Conservation (phyloP, 2,113 vertebrate species). For the Eurystomus gularis region DNA sequence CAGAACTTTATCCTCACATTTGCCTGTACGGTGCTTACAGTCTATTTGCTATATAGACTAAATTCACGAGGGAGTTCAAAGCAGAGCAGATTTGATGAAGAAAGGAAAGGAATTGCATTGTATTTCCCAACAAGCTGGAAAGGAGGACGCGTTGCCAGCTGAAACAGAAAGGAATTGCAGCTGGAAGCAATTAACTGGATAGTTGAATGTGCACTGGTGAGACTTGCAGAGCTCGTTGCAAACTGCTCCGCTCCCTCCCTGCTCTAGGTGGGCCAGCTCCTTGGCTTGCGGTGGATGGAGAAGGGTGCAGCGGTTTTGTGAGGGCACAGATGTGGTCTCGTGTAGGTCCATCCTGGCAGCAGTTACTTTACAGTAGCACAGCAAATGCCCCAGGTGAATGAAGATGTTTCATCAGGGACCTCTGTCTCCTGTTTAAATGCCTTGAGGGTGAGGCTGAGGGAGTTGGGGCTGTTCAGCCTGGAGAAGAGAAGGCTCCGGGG, state of each 20-base stretch:
- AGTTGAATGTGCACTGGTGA: not conserved
- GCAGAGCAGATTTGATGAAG: not conserved
- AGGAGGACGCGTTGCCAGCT: not conserved
- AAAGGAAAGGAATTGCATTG: not conserved
- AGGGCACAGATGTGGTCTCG: not conserved
- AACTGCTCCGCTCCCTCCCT: not conserved
- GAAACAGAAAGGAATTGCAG: not conserved
- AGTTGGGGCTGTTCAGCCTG: too few relatives aligned
- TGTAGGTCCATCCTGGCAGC: not conserved
- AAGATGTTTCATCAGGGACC: not conserved
- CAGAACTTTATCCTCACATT: not conserved
- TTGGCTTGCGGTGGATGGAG: fast-evolving
- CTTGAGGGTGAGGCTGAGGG: not conserved
- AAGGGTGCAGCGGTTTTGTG: not conserved
- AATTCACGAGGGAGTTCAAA: not conserved
- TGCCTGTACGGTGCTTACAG: not conserved
- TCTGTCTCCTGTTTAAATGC: not conserved
- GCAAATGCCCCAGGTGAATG: not conserved
- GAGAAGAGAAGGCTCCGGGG: too few relatives aligned
- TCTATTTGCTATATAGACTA: not conserved
- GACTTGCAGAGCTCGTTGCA: not conserved
- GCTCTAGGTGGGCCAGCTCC: not conserved
- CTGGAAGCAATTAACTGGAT: constrained; percentile 8
- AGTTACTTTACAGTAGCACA: not conserved
- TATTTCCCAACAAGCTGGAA: not conserved